Evolutionary conservation across 2,888 invertebrate species (phyloP).

Genomic region (Acleris emargana): DNA sequence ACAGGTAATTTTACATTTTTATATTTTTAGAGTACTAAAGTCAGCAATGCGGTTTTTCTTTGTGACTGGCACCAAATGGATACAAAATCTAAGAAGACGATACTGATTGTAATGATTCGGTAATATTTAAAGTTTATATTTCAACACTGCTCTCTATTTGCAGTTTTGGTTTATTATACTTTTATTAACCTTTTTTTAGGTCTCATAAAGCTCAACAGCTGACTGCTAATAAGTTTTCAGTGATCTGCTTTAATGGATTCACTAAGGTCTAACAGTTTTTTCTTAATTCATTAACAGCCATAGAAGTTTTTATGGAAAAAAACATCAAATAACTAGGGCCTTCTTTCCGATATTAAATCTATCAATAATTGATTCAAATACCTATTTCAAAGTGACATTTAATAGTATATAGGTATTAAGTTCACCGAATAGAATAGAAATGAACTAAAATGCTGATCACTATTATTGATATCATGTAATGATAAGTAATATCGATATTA

Average conservation of each 20-base stretch:
- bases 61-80: constrained; percentile 42
- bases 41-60: constrained; percentile 41
- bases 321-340: no score
- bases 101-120: constrained; percentile 35
- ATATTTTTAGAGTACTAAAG: constrained; percentile 41
- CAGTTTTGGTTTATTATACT: background rate
- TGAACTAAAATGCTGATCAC: no score
- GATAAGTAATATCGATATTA: no score
- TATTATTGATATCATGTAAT: no score
- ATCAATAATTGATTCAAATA: no score
- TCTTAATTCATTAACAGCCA: background rate
- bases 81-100: constrained; percentile 36
- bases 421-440: no score
- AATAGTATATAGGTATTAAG: no score
- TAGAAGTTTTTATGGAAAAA: no score
- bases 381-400: no score
- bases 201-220: constrained; percentile 58
- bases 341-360: no score
- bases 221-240: constrained; percentile 72
- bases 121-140: constrained; percentile 9
- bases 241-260: constrained; percentile 67
- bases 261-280: constrained; percentile 55
- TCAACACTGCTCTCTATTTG: background rate
- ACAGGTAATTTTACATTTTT: no score
- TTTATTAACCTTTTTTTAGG: constrained; percentile 22